Conservation (phyloP, 2,797 vertebrate genomes). For the Sandelia bainsii region DNA sequence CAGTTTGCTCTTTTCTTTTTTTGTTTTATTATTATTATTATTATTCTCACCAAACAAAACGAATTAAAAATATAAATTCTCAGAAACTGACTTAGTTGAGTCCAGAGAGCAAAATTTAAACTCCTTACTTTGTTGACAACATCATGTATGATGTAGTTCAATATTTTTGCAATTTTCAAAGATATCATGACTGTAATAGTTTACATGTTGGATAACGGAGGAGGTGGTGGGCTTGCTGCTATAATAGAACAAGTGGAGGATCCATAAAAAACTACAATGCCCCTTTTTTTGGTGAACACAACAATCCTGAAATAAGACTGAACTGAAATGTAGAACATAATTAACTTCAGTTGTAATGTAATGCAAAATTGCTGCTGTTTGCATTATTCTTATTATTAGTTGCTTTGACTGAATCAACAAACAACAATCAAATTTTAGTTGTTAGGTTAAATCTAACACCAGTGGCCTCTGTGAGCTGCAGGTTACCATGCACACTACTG, state of each 20-base stretch:
- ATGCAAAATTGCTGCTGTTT: background rate
- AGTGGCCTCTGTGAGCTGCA: slow-evolving; percentile 12
- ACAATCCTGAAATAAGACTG: background rate
- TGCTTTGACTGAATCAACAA: slow-evolving; percentile 14
- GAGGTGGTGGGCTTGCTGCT: slow-evolving; percentile 1
- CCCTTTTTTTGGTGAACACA: slow-evolving; percentile 40
- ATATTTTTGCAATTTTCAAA: slow-evolving; percentile 8
- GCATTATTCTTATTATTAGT: slow-evolving; percentile 1
- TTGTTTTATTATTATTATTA: background rate
- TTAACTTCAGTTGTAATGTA: background rate
- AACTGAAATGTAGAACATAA: background rate
- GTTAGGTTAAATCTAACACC: slow-evolving; percentile 46
- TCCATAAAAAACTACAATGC: slow-evolving; percentile 8
- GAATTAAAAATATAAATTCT: background rate
- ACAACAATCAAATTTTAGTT: slow-evolving; percentile 14
- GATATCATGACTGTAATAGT: slow-evolving; percentile 32
- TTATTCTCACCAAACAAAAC: background rate
- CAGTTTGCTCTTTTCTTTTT: background rate
- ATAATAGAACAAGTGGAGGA: slow-evolving; percentile 22
- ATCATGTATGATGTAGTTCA: slow-evolving; percentile 34
- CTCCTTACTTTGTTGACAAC: slow-evolving; percentile 22
- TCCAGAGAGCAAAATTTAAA: slow-evolving; percentile 14
- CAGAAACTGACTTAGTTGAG: background rate
- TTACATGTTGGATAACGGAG: slow-evolving; percentile 26
- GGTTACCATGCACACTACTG: slow-evolving; percentile 6